These are phyloP conservation scores for Conchocele bisecta DNA, from an alignment of 2,888 invertebrate genomes.

Conservation along the genomic window DNA sequence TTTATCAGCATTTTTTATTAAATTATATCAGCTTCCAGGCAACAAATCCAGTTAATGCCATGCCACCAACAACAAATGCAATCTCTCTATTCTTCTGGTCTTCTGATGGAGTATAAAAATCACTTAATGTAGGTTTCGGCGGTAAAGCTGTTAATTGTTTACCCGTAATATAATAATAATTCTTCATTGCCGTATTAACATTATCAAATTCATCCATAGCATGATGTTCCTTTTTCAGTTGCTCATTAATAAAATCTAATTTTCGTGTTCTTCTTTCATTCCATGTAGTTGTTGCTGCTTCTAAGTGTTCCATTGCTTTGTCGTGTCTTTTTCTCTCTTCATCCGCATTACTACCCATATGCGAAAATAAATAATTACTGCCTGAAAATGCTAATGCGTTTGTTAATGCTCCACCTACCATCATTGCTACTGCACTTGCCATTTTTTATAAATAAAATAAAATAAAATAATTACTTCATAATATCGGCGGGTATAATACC, in stretches of 20 bases:
- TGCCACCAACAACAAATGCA: conserved; percentile 16
- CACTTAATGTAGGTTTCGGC: conserved; percentile 21
- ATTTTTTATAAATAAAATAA: too few species aligned
- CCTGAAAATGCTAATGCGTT: conserved; percentile 18
- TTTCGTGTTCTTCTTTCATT: conserved; percentile 39
- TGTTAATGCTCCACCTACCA: conserved; percentile 2
- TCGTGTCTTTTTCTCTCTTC: conserved; percentile 45
- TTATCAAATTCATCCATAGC: neutral
- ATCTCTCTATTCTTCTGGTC: conserved; percentile 13
- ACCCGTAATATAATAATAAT: conserved; percentile 41
- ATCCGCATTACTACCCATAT: conserved; percentile 23
- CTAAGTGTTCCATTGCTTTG: conserved; percentile 48
- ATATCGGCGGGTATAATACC: conserved; percentile 8
- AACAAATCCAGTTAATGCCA: conserved; percentile 24
- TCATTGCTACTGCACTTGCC: conserved; percentile 29
- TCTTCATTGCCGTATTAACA: conserved; percentile 19
- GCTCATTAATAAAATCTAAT: conserved; percentile 44
- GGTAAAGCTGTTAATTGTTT: conserved; percentile 9
- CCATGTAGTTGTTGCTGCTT: conserved; percentile 34
- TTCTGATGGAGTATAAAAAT: conserved; percentile 21
- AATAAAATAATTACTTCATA: conserved; percentile 9
- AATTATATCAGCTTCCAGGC: conserved; percentile 16
- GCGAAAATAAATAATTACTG: conserved; percentile 26
- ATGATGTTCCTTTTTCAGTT: conserved; percentile 23
- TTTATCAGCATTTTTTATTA: too few species aligned